These are phyloP conservation scores for Lymantria monacha DNA, from an alignment of 2,888 invertebrate genomes.

Conservation along the genomic window DNA sequence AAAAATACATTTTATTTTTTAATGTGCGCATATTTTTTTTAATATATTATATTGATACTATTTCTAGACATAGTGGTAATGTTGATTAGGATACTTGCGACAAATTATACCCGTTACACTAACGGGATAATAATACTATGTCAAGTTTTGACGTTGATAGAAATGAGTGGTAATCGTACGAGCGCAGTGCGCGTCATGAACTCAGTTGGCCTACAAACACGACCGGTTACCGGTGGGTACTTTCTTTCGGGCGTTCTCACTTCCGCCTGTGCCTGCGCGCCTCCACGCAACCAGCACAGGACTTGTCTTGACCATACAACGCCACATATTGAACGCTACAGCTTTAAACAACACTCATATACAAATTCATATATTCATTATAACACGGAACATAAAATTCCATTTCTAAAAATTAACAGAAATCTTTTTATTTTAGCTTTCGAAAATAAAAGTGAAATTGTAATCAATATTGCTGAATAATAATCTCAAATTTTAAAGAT, in stretches of 20 bases:
- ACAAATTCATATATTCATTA: constrained; percentile 1
- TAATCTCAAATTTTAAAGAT: constrained; percentile 35
- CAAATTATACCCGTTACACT: constrained; percentile 12
- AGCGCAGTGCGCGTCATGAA: constrained; percentile 27
- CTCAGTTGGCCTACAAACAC: constrained; percentile 67
- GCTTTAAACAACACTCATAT: neutral
- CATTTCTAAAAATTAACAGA: constrained; percentile 24
- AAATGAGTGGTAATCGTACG: constrained; percentile 16
- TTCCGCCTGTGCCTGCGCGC: constrained; percentile 72
- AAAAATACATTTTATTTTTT: too few species aligned
- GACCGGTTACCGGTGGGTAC: constrained; percentile 72
- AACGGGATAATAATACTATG: constrained; percentile 33
- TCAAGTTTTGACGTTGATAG: constrained; percentile 36
- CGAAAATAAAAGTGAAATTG: constrained; percentile 38
- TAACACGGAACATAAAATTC: constrained; percentile 15
- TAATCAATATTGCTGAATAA: constrained; percentile 33
- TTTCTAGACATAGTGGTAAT: neutral
- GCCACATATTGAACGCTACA: constrained; percentile 21
- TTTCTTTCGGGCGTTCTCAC: constrained; percentile 78
- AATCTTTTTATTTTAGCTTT: constrained; percentile 24
- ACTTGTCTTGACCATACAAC: constrained; percentile 49
- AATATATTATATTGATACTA: neutral
- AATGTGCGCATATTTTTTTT: neutral
- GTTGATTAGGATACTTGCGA: neutral
- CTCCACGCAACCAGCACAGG: constrained; percentile 72